Evolutionary conservation across 2,113 vertebrate genomes (phyloP).

Genomic region (Harpagus bidentatus): DNA sequence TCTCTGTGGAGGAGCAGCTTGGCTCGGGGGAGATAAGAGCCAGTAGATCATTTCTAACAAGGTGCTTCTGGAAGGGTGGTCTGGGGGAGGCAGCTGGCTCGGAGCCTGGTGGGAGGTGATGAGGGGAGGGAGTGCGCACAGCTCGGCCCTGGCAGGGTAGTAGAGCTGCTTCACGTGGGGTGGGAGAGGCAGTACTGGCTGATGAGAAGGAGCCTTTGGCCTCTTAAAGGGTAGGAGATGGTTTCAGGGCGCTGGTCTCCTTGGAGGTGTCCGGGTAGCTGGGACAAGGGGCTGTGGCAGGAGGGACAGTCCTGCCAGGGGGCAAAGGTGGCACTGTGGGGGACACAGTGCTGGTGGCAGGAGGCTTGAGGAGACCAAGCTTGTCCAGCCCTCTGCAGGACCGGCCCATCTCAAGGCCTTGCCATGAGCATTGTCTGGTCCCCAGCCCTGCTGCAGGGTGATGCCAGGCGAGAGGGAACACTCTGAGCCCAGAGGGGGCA

Average conservation of each 20-base stretch:
- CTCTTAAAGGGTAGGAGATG: background rate
- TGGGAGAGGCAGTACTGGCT: background rate
- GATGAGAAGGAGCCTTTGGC: background rate
- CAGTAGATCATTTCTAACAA: conserved; percentile 28
- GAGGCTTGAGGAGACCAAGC: background rate
- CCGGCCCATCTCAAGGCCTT: background rate
- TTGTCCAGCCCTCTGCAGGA: background rate
- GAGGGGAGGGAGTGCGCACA: background rate
- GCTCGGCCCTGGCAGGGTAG: background rate
- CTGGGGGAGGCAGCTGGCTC: background rate
- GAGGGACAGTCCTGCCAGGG: background rate
- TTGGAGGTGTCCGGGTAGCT: background rate
- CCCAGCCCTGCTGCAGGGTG: background rate
- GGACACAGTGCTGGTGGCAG: background rate
- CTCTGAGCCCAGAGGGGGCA: background rate
- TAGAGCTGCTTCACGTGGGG: background rate
- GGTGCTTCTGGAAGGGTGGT: background rate
- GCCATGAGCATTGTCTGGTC: background rate
- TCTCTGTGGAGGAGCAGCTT: background rate
- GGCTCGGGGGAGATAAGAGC: background rate
- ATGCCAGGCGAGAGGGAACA: background rate
- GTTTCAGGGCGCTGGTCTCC: background rate
- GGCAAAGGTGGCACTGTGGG: background rate
- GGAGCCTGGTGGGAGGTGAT: fast-evolving
- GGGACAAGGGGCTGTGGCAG: background rate